Evolutionary conservation across 2,797 vertebrate species (phyloP).

Genomic region (Lerista edwardsae): DNA sequence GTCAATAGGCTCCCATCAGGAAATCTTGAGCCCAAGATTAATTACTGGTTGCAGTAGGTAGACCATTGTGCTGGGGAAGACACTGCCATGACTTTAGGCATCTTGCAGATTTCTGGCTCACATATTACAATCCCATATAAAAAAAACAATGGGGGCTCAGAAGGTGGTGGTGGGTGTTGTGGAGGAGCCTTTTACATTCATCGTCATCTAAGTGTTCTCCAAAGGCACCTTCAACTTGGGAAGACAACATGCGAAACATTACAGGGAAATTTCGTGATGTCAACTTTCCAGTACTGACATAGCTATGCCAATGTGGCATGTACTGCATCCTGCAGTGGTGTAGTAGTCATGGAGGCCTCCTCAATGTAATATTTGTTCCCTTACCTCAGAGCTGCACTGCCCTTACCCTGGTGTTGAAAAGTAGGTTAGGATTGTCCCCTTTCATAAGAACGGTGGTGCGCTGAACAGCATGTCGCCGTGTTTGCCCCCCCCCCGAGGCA

Average conservation of each 20-base stretch:
- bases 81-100: slow-evolving; percentile 67
- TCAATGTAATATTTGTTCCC: no score
- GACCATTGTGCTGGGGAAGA: slow-evolving; percentile 72
- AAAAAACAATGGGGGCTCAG: slow-evolving; percentile 64
- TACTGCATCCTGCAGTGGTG: no score
- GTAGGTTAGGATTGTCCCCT: no score
- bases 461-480: no score
- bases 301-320: no score
- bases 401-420: no score
- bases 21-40: slow-evolving; percentile 88
- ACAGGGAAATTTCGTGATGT: slow-evolving; percentile 50
- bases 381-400: no score
- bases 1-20: slow-evolving; percentile 90
- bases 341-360: no score
- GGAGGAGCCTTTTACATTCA: slow-evolving; percentile 61
- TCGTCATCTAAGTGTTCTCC: slow-evolving; percentile 63
- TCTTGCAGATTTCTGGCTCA: slow-evolving; percentile 69
- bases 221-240: slow-evolving; percentile 62
- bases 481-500: no score
- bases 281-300: no score
- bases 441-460: no score
- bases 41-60: slow-evolving; percentile 87
- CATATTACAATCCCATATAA: slow-evolving; percentile 63
- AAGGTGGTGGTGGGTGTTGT: slow-evolving; percentile 74
- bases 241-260: slow-evolving; percentile 62